These are phyloP conservation scores for Sarcophaga bullata DNA, from an alignment of 1,140 invertebrate species.

Conservation along the genomic window DNA sequence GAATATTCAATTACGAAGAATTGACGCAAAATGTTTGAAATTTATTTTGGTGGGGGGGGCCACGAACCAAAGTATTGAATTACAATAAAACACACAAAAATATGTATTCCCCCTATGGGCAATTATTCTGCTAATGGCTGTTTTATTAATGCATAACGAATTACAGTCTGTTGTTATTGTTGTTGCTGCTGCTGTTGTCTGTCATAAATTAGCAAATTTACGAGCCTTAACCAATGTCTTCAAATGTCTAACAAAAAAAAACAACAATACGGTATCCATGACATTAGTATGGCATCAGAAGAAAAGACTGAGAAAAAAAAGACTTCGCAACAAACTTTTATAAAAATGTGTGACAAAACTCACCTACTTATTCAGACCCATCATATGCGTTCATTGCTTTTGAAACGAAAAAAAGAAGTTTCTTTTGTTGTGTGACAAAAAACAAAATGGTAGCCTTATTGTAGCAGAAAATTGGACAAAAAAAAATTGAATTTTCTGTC, in stretches of 20 bases:
- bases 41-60: neutral
- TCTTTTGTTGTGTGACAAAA: neutral
- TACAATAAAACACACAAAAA: too few species aligned
- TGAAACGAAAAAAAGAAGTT: too few species aligned
- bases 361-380: constrained; percentile 9
- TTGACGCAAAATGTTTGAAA: neutral
- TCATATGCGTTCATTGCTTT: neutral
- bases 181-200: neutral
- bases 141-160: neutral
- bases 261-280: too few species aligned
- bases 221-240: neutral
- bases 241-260: too few species aligned
- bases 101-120: neutral
- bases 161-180: neutral
- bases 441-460: neutral
- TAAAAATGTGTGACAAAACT: constrained; percentile 34
- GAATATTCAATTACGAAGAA: neutral
- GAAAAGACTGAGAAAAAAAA: neutral
- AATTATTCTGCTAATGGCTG: neutral
- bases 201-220: constrained; percentile 40
- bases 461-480: too few species aligned
- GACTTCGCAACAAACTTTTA: neutral
- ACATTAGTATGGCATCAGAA: too few species aligned
- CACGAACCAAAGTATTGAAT: neutral
- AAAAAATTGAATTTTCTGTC: constrained; percentile 17